These are phyloP conservation scores for Notolabrus celidotus DNA, from an alignment of 2,797 vertebrate genomes.

Conservation along the genomic window DNA sequence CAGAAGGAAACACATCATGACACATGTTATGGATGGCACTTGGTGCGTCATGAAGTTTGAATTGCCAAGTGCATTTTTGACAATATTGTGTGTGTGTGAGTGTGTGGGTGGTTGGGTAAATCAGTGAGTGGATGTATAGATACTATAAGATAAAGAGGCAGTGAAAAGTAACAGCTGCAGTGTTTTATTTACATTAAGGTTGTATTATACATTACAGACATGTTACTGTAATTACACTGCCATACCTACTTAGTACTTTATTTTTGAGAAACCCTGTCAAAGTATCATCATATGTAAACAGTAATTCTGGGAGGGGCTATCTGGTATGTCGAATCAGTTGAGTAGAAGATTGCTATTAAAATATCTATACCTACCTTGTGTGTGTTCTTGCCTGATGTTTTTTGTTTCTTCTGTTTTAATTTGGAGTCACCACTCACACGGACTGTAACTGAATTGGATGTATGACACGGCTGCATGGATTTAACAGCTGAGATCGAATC, in stretches of 20 bases:
- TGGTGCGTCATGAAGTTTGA: conserved; percentile 59
- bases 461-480: conserved; percentile 51
- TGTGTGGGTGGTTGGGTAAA: conserved; percentile 47
- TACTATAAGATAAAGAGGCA: conserved; percentile 47
- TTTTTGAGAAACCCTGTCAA: conserved; percentile 64
- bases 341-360: conserved; percentile 81
- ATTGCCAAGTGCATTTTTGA: conserved; percentile 71
- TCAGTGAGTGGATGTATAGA: conserved; percentile 40
- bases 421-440: conserved; percentile 56
- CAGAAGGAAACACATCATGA: conserved; percentile 19
- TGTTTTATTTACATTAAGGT: conserved; percentile 69
- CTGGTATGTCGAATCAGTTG: conserved; percentile 56
- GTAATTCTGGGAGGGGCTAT: conserved; percentile 53
- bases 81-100: conserved; percentile 32
- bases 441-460: conserved; percentile 52
- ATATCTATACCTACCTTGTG: conserved; percentile 61
- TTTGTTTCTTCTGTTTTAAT: conserved; percentile 64
- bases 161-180: conserved; percentile 46
- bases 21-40: conserved; percentile 52
- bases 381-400: conserved; percentile 61
- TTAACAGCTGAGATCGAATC: conserved; percentile 57
- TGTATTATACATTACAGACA: conserved; percentile 65
- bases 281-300: conserved; percentile 63
- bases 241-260: conserved; percentile 62
- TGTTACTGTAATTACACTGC: conserved; percentile 64